phyloP scores from a whole-genome alignment of 1,140 invertebrate species.

The Drosophila pallidifrons region DNA sequence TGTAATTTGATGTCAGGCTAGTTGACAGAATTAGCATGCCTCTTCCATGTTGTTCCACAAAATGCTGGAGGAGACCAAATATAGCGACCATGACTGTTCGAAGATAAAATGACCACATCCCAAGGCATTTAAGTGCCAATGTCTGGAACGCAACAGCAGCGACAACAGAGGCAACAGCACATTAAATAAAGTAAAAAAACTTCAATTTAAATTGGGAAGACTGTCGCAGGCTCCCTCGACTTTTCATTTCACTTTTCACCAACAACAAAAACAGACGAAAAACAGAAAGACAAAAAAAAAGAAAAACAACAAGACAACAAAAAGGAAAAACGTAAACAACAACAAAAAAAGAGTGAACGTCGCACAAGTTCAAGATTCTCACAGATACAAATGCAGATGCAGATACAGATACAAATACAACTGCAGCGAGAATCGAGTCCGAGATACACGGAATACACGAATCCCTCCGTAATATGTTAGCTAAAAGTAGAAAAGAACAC shows the following conservation, averaged over 20 bases:
- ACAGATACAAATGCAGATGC: slow-evolving; percentile 46
- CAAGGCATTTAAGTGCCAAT: slow-evolving; percentile 76
- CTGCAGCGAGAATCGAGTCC: neutral
- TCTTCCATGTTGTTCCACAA: slow-evolving; percentile 44
- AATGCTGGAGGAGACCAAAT: slow-evolving; percentile 43
- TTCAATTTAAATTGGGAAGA: slow-evolving; percentile 66
- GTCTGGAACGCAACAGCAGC: slow-evolving; percentile 63
- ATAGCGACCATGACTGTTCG: slow-evolving; percentile 43
- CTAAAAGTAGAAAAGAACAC: slow-evolving; percentile 74
- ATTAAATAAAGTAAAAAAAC: slow-evolving; percentile 21
- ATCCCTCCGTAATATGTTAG: slow-evolving; percentile 18
- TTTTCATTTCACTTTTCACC: slow-evolving; percentile 63
- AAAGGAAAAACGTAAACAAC: slow-evolving; percentile 51
- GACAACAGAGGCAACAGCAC: slow-evolving; percentile 39
- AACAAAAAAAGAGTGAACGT: slow-evolving; percentile 65
- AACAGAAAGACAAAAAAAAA: slow-evolving; percentile 41
- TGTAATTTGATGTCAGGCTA: slow-evolving; percentile 65
- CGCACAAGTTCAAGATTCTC: slow-evolving; percentile 82
- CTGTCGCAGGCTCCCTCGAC: slow-evolving; percentile 57
- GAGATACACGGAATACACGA: slow-evolving; percentile 15
- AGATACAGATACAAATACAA: slow-evolving; percentile 36
- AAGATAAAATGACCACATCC: slow-evolving; percentile 67
- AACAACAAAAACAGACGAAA: slow-evolving; percentile 54
- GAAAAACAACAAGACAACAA: slow-evolving; percentile 58
- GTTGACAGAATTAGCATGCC: slow-evolving; percentile 64